phyloP scores from a whole-genome alignment of 2,888 invertebrate species.

The Halictus ligatus region DNA sequence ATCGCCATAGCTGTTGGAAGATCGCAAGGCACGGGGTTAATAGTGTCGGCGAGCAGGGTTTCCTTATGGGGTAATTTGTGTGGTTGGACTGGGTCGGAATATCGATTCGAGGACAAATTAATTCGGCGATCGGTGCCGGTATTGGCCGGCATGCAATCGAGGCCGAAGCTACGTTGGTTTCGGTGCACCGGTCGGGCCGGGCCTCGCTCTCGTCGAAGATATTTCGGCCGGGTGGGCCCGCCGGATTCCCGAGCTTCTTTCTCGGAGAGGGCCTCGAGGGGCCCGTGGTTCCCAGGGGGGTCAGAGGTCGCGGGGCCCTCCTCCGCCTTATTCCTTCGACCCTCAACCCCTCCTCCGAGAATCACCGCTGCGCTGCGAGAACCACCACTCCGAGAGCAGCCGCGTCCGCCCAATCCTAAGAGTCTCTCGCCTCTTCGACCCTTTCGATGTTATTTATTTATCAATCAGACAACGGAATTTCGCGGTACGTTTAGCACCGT shows the following conservation, averaged over 20 bases:
- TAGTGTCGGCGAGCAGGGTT: background rate
- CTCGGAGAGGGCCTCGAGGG: conserved; percentile 65
- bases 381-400: conserved; percentile 39
- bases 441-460: conserved; percentile 45
- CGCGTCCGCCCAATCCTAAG: conserved; percentile 50
- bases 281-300: conserved; percentile 76
- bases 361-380: conserved; percentile 32
- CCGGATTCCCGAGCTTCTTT: conserved; percentile 70
- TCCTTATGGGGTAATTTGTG: conserved; percentile 16
- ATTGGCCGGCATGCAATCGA: conserved; percentile 22
- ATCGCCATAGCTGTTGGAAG: background rate
- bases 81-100: conserved; percentile 6
- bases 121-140: conserved; percentile 51
- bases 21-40: background rate
- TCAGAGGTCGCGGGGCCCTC: conserved; percentile 78
- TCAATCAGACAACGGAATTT: background rate
- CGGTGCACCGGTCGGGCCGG: background rate
- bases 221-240: conserved; percentile 73
- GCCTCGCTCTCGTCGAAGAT: conserved; percentile 41
- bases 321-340: conserved; percentile 67
- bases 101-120: conserved; percentile 51
- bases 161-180: conserved; percentile 21
- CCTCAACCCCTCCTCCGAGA: conserved; percentile 37
- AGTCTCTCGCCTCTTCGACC: conserved; percentile 28
- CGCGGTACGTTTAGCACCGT: conserved; percentile 2